phyloP scores from a whole-genome alignment of 2,113 vertebrate species.

The Protobothrops flavoviridis region DNA sequence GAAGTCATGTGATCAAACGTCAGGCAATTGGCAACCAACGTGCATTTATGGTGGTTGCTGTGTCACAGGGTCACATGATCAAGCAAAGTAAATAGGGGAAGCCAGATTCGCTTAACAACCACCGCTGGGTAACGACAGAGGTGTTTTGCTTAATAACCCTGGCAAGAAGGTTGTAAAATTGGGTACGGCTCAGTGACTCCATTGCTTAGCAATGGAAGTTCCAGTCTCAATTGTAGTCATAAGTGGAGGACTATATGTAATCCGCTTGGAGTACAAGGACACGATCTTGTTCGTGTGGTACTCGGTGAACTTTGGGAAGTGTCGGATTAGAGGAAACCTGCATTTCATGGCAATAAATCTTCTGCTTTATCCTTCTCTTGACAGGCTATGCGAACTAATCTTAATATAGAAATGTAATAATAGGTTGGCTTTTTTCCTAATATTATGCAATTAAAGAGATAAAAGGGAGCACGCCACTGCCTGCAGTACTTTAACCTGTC shows the following conservation, averaged over 20 bases:
- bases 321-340: background rate
- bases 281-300: background rate
- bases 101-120: background rate
- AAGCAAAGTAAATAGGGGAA: background rate
- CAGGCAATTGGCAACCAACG: background rate
- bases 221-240: background rate
- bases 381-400: background rate
- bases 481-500: background rate
- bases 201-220: background rate
- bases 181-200: background rate
- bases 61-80: background rate
- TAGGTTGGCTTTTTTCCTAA: background rate
- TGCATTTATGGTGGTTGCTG: background rate
- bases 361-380: too few species aligned
- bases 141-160: background rate
- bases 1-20: background rate
- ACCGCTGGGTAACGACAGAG: background rate
- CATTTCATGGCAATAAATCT: background rate
- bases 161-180: background rate
- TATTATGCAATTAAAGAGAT: background rate
- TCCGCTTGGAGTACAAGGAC: too few species aligned
- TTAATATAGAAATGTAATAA: background rate
- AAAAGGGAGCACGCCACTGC: background rate
- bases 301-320: background rate
- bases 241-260: background rate